phyloP scores from a whole-genome alignment of 2,113 vertebrate genomes.

The Tachycineta bicolor region DNA sequence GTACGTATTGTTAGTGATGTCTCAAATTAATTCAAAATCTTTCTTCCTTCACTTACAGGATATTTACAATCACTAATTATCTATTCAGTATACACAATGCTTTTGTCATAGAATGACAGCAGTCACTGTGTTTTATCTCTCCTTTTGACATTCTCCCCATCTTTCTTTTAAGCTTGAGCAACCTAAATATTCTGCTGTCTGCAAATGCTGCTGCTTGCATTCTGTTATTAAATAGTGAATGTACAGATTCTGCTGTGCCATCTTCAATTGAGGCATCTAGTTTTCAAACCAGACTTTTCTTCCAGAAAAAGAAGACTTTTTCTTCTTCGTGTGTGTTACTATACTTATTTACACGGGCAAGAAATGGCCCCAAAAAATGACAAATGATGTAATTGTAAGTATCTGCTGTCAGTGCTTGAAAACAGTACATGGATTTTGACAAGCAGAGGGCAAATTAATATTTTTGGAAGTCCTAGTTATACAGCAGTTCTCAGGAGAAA shows the following conservation, averaged over 20 bases:
- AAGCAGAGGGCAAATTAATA: background rate
- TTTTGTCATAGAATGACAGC: constrained; percentile 26
- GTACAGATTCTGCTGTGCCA: background rate
- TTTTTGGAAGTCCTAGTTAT: background rate
- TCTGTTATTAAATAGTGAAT: background rate
- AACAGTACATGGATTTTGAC: background rate
- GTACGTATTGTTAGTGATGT: background rate
- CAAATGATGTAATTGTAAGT: background rate
- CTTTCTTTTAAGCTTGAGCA: background rate
- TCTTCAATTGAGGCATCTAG: background rate
- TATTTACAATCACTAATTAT: constrained; percentile 43
- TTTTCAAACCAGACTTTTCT: constrained; percentile 7
- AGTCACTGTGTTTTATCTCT: constrained; percentile 1
- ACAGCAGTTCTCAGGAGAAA: background rate
- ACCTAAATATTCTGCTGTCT: constrained; percentile 31
- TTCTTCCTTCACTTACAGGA: constrained; percentile 9
- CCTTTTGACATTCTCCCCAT: background rate
- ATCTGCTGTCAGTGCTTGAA: background rate
- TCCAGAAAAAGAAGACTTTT: background rate
- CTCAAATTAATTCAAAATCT: background rate
- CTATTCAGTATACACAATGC: constrained; percentile 5
- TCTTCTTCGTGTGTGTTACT: background rate
- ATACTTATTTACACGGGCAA: background rate
- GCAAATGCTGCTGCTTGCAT: background rate
- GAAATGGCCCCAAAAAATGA: background rate